phyloP scores from a whole-genome alignment of 2,888 invertebrate genomes.

The Brenthis daphne region DNA sequence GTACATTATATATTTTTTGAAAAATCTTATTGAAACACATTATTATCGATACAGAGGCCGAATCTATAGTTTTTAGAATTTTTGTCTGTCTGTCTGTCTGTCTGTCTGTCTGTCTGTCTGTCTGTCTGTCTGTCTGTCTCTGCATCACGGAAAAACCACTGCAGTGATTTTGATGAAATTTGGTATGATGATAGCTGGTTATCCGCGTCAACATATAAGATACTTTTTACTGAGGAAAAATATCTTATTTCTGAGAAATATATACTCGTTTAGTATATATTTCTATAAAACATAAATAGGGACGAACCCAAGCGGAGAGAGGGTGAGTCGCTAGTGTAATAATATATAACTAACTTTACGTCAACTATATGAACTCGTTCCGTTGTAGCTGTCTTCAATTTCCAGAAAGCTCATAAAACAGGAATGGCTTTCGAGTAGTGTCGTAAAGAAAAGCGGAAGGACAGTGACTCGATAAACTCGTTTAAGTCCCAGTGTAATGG shows the following conservation, averaged over 20 bases:
- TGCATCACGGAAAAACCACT: not conserved
- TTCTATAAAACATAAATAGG: too few species aligned
- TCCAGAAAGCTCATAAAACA: constrained; percentile 31
- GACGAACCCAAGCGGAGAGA: too few species aligned
- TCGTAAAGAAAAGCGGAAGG: constrained; percentile 31
- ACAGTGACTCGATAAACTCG: constrained; percentile 19
- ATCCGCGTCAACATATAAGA: too few species aligned
- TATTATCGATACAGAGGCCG: too few species aligned
- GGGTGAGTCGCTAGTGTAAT: not conserved
- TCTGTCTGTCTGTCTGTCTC: not conserved
- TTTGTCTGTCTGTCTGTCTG: too few species aligned
- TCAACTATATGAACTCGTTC: constrained; percentile 14
- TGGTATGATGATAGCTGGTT: too few species aligned
- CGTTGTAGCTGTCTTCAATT: constrained; percentile 19
- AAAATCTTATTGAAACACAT: too few species aligned
- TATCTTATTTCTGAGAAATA: too few species aligned
- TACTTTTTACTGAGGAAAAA: too few species aligned
- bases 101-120: not conserved
- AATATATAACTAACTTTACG: not conserved
- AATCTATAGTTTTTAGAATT: too few species aligned
- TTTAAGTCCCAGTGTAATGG: constrained; percentile 19
- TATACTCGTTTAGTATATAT: too few species aligned
- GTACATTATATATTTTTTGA: not conserved
- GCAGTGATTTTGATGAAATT: too few species aligned
- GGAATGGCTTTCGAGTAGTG: constrained; percentile 22